Evolutionary conservation across 2,797 vertebrate genomes (phyloP), one percentile per base, ranked within the genome.

Genomic region (Lophius americanus): DNA sequence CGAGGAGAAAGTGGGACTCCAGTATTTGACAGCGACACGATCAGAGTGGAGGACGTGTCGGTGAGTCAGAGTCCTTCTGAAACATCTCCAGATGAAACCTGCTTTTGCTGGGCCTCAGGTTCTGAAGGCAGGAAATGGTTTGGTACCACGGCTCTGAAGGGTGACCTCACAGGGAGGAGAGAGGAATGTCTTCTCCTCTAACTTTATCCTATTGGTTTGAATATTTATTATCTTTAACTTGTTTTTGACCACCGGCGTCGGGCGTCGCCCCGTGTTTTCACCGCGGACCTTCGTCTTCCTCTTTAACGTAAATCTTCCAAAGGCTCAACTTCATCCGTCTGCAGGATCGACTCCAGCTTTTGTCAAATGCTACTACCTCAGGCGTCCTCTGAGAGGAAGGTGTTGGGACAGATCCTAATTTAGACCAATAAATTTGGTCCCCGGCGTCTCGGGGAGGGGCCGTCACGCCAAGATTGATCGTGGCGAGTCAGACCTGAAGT

Each of bases 401-500:
- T 85, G 82, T 85, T 83, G 76, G 87, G 89, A 91, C 86, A 89
- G 72, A 67, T 88, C 87, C 82, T 90, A 83, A 92, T 92, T 91
- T 93, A 91, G 87, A 86, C 63, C 80, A 78, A 85, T 79, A 89
- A 81, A 91, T 90, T 87, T 85, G 83, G 78, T 68, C 74, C 72
- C 68, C 67, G 47, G 88, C 65, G 88, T 84, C 86, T 64, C 65
- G 70, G 86, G 90, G 89, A 89, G 71, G 64, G 64, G 76, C 85
- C 92, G 92, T 91, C 92, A 91, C 55, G 60, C 60, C 60, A 90
- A 92, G 92, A 93, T 92, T 90, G 92, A 93, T 93, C 89, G 89
- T 85, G 90, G 76, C 14, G 80, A 66, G 63, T 91, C 79, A 71
- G 65, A 53, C 62, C 79, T 73, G 73, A 78, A 85, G 75, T 86